Base-by-base conservation (phyloP, 2,113 vertebrate species). In the Mesocricetus auratus region DNA sequence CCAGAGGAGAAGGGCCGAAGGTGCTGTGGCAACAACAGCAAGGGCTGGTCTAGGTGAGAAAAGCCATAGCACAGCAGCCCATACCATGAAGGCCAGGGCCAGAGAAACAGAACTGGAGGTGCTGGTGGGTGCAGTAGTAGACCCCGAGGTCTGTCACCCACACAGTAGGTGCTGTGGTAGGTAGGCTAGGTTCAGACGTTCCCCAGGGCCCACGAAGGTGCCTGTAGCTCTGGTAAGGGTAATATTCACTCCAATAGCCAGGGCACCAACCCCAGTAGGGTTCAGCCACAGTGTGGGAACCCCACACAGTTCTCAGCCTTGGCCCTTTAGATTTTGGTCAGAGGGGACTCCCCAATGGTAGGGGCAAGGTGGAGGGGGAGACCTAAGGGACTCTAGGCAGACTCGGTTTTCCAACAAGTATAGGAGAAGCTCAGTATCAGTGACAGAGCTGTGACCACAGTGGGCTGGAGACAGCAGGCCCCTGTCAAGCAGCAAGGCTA, bases 11-110 rank as follows among this genome's bases (percentile, higher is more conserved):
- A 60, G 92, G 62, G 45, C 50, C 58, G 81, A 73, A 78, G 83
- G 95, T 64, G 86, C 96, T 69, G 47, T 91, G 90, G 64, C 31
- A 0, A 62, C 91, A 95, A 93, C 91, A 97, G 96, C 87, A 17
- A 95, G 96, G 93, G 97, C 97, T 96, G 94, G 92, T 95, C 97
- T 97, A 95, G 73, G 53, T 77, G 68, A 91, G 86, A 92, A 92
- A 96, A 97, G 95, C 97, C 94, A 97, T 96, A 96, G 94, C 75
- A 92, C 24, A 36, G 94, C 85, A 82, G 79, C 88, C 75, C 39
- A 2, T 31, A 24, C 47, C 21, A 1, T 5, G 19, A 92, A 73
- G 75, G 81, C 33, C 58, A 73, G 66, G 73, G 71, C 77, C 68
- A 9, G 4, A 86, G 93, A 75, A 21, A 47, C 10, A 31, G 79